Conservation (phyloP, 2,113 vertebrate genomes). For the Myotis brandtii region DNA sequence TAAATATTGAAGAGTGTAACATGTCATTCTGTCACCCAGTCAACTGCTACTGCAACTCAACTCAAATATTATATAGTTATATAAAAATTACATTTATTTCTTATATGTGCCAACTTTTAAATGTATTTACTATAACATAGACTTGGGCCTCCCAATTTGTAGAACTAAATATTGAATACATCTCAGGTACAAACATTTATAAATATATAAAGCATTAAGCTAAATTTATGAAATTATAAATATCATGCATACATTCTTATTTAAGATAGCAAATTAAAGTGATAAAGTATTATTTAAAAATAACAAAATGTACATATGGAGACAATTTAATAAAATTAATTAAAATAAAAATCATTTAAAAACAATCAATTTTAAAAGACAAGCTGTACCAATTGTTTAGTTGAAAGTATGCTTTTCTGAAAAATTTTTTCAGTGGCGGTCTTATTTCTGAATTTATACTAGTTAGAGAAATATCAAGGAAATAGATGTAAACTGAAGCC, state of each 20-base stretch:
- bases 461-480: not conserved
- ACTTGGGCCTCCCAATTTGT: not conserved
- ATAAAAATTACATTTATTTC: not conserved
- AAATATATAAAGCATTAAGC: not conserved
- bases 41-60: not conserved
- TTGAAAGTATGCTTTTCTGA: not conserved
- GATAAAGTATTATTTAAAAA: not conserved
- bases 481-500: not conserved
- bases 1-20: not conserved
- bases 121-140: not conserved
- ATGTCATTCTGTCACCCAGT: not conserved
- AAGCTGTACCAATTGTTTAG: not conserved
- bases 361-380: not conserved
- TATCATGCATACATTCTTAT: not conserved
- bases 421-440: not conserved
- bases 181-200: not conserved
- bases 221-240: not conserved
- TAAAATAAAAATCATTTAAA: not conserved
- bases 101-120: not conserved
- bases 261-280: not conserved
- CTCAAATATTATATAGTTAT: not conserved
- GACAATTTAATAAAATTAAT: not conserved
- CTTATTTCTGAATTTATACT: not conserved
- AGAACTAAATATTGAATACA: not conserved
- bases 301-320: not conserved